Evolutionary conservation across 2,113 vertebrate species (phyloP).

Genomic region (Austrofundulus limnaeus): DNA sequence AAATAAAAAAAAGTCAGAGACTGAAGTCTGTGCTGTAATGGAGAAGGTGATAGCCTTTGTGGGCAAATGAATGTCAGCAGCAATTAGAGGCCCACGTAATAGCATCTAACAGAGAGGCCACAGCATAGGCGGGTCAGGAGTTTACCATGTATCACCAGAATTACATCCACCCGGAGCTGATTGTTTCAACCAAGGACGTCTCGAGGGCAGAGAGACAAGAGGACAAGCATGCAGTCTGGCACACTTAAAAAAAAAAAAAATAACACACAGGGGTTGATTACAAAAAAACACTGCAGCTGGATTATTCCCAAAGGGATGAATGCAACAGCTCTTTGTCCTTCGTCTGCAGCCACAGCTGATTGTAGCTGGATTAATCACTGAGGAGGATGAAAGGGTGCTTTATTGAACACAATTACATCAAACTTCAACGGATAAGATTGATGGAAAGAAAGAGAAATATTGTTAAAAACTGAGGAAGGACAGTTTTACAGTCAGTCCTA

Average conservation of each 20-base stretch:
- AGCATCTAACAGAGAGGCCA: constrained; percentile 62
- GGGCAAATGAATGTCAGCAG: constrained; percentile 79
- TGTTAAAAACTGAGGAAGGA: constrained; percentile 4
- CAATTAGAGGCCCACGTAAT: constrained; percentile 78
- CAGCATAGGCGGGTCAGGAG: constrained; percentile 66
- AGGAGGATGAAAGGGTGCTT: constrained; percentile 8
- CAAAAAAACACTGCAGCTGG: constrained; percentile 23
- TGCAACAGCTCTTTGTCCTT: constrained; percentile 35
- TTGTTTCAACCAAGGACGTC: constrained; percentile 75
- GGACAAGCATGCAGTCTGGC: constrained; percentile 29
- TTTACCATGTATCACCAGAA: constrained; percentile 76
- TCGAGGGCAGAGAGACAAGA: constrained; percentile 65
- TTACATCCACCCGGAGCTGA: constrained; percentile 64
- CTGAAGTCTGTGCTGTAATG: constrained; percentile 58
- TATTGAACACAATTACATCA: constrained; percentile 19
- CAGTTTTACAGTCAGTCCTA: no score
- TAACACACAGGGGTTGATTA: constrained; percentile 35
- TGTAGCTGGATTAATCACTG: constrained; percentile 9
- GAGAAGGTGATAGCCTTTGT: constrained; percentile 70
- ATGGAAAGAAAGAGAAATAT: constrained; percentile 22
- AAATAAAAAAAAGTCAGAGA: no score
- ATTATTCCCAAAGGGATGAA: constrained; percentile 28
- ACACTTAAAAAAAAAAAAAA: not conserved
- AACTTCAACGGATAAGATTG: not conserved
- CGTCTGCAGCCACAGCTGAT: constrained; percentile 2